Evolutionary conservation across 2,113 vertebrate genomes (phyloP), one percentile per base, ranked within the genome.

Genomic region (Craseonycteris thonglongyai): DNA sequence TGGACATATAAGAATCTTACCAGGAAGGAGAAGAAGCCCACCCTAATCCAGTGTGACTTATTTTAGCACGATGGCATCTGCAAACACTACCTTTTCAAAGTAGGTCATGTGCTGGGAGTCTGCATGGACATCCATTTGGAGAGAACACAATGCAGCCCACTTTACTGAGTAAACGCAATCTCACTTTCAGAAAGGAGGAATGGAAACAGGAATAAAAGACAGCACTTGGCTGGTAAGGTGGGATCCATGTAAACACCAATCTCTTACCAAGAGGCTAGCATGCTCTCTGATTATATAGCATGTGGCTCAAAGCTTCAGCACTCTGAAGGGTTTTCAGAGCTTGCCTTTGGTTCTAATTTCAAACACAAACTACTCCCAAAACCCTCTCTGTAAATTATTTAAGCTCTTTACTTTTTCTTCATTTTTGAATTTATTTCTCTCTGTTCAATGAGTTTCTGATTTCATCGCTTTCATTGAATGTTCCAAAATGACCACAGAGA

Each of bases 401-500:
- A 18, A 79, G 15, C 24, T 79, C 22, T 61, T 51, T 81, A 65
- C 59, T 66, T 14, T 90, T 56, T 68, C 19, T 42, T 95, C 26
- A 30, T 26, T 80, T 95, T 68, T 91, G 26, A 80, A 76, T 1
- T 51, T 59, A 71, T 56, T 38, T 61, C 14, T 56, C 54, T 92
- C 35, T 18, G 2, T 72, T 88, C 11, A 15, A 61, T 68, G 56
- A 71, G 22, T 74, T 91, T 71, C 80, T 68, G 49, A 86, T 80
- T 78, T 56, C 74, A 58, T 51, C 65, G 40, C 22, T 86, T 45
- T 92, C 74, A 74, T 7, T 6, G 45, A 69, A 12, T 66, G 35
- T 94, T 35, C 78, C 79, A 94, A 83, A 95, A 91, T 71, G 59
- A 69, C 18, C 66, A 45, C 47, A 71, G 65, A 90, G 38, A 91